Evolutionary conservation across 2,113 vertebrate species (phyloP), one percentile per base, ranked within the genome.

Genomic region (Lethenteron reissneri): DNA sequence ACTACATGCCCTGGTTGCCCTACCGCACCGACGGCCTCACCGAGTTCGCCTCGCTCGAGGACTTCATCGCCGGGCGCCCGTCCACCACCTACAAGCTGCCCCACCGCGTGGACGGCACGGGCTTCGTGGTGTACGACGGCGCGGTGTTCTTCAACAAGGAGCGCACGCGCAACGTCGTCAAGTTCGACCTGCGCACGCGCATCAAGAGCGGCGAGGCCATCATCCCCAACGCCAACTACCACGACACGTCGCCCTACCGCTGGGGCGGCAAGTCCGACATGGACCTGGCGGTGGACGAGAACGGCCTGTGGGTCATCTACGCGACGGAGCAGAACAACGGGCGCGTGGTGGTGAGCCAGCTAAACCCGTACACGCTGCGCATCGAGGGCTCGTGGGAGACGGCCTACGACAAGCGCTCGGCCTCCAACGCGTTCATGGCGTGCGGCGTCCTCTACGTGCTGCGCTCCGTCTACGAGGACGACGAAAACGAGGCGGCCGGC

Each of bases 71-170:
- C 0, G 94, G 94, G 11, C 82, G 94, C 73, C 94, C 94, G 1
- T 96, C 92, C 0, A 99, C 92, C 0, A 99, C 94, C 10, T 99
- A 99, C 79, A 99, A 99, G 57, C 88, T 99, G 3, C 94, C 94
- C 0, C 92, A 99, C 74, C 83, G 94, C 3, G 94, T 99, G 21
- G 94, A 99, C 0, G 94, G 94, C 71, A 99, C 94, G 0, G 94
- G 94, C 2, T 99, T 99, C 11, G 94, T 97, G 56, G 92, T 99
- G 7, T 97, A 99, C 0, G 94, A 99, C 0, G 94, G 94, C 9
- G 94, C 94, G 3, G 79, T 97, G 56, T 99, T 99, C 81, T 99
- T 99, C 83, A 99, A 99, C 81, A 99, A 97, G 76, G 92, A 99
- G 73, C 85, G 94, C 57, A 99, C 94, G 2, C 84, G 94, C 77